Conservation (phyloP, 1,140 invertebrate species). For the Hycleus cichorii region DNA sequence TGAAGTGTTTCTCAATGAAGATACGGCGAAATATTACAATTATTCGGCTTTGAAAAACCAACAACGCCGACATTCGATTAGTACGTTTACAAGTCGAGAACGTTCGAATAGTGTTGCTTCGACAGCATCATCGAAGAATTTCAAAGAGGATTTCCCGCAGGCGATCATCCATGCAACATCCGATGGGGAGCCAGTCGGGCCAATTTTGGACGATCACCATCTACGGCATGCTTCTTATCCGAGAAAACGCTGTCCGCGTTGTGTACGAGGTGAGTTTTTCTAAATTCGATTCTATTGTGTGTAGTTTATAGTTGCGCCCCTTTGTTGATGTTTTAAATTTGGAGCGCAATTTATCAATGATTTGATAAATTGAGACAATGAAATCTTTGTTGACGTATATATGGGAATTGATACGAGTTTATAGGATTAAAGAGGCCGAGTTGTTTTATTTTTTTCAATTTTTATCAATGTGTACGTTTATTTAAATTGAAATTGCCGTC, state of each 20-base stretch:
- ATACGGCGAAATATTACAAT: conserved; percentile 47
- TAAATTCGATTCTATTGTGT: too few relatives aligned
- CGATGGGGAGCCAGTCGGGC: conserved; percentile 16
- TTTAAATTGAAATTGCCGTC: too few relatives aligned
- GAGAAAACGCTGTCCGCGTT: conserved; percentile 38
- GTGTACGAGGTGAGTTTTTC: conserved; percentile 4
- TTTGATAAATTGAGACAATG: conserved; percentile 22
- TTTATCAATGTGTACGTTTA: too few relatives aligned
- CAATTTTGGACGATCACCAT: conserved; percentile 34
- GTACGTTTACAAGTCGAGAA: conserved; percentile 40
- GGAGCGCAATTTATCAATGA: conserved; percentile 23
- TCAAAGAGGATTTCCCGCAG: conserved; percentile 31
- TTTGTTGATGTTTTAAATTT: too few relatives aligned
- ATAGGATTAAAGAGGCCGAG: too few relatives aligned
- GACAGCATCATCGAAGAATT: conserved; percentile 22
- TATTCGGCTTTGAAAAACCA: conserved; percentile 38
- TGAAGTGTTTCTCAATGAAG: conserved; percentile 41
- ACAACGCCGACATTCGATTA: conserved; percentile 48
- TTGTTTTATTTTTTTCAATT: too few relatives aligned
- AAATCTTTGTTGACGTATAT: conserved; percentile 7
- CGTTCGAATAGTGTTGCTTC: conserved; percentile 30
- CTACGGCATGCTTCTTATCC: conserved; percentile 37
- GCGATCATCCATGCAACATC: conserved; percentile 24
- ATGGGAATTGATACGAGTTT: too few relatives aligned
- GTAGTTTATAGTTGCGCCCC: too few relatives aligned